Percentiles rank a stretch among this genome's conserved stretches.
phyloP scores from a whole-genome alignment of 2,113 vertebrate species.

The Panthera uncia region DNA sequence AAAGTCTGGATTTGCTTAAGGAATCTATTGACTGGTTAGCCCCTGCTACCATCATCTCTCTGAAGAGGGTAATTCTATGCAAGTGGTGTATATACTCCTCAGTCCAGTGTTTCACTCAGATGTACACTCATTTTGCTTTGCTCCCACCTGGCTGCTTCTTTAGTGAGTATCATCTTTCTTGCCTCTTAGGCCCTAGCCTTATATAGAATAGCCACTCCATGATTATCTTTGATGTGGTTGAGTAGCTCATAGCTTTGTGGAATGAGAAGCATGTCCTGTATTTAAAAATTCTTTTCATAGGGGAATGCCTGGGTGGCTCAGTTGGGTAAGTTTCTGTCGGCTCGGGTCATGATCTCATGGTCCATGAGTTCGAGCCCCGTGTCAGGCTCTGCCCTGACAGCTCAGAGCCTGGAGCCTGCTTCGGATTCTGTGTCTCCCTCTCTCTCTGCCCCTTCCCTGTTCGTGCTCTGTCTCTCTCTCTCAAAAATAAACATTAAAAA shows the following conservation, averaged over 20 bases:
- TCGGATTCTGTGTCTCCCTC: too few species aligned
- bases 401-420: too few species aligned
- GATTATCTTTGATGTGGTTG: neutral
- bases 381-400: too few species aligned
- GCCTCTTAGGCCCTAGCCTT: neutral
- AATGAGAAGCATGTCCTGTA: neutral
- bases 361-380: too few species aligned
- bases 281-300: neutral
- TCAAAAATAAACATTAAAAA: too few species aligned
- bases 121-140: neutral
- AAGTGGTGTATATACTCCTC: neutral
- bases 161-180: neutral
- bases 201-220: neutral
- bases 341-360: too few species aligned
- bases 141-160: neutral
- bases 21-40: neutral
- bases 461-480: too few species aligned
- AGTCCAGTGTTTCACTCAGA: neutral
- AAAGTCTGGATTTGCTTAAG: neutral
- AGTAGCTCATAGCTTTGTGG: neutral
- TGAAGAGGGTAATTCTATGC: neutral
- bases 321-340: too few species aligned
- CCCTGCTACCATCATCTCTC: neutral
- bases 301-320: too few species aligned
- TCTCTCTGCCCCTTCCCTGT: too few species aligned